A percentile compares a stretch with the other conserved stretches of the same genome.
phyloP scores from a whole-genome alignment of 2,888 invertebrate genomes.

The Leptarthrus brevirostris region DNA sequence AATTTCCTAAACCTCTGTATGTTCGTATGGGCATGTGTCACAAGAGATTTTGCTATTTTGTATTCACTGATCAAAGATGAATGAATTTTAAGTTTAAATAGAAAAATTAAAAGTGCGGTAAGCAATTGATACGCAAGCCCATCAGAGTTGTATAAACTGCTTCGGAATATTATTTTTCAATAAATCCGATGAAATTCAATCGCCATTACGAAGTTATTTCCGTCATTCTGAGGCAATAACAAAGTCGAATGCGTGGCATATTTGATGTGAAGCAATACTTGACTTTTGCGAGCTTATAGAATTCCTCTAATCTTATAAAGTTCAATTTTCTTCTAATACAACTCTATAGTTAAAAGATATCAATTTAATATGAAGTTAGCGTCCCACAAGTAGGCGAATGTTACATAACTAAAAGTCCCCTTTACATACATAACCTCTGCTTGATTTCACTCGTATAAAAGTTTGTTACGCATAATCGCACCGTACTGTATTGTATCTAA shows the following conservation, averaged over 20 bases:
- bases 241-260: slow-evolving; percentile 9
- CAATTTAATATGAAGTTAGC: too few species aligned
- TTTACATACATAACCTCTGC: background rate
- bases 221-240: background rate
- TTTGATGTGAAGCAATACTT: background rate
- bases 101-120: background rate
- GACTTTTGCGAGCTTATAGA: background rate
- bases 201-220: background rate
- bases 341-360: too few species aligned
- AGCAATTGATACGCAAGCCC: background rate
- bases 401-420: slow-evolving; percentile 2
- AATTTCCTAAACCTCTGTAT: too few species aligned
- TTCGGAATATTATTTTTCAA: slow-evolving; percentile 16
- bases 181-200: slow-evolving; percentile 20
- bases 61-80: background rate
- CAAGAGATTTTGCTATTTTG: background rate
- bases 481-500: background rate
- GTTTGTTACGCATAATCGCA: slow-evolving; percentile 33
- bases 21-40: background rate
- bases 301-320: too few species aligned
- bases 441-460: slow-evolving; percentile 3
- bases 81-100: background rate
- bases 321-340: too few species aligned
- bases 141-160: background rate
- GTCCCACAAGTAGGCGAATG: background rate